Percentiles rank a stretch among this genome's conserved stretches.
Conservation (phyloP, 2,797 vertebrate genomes). For the Picus viridis region DNA sequence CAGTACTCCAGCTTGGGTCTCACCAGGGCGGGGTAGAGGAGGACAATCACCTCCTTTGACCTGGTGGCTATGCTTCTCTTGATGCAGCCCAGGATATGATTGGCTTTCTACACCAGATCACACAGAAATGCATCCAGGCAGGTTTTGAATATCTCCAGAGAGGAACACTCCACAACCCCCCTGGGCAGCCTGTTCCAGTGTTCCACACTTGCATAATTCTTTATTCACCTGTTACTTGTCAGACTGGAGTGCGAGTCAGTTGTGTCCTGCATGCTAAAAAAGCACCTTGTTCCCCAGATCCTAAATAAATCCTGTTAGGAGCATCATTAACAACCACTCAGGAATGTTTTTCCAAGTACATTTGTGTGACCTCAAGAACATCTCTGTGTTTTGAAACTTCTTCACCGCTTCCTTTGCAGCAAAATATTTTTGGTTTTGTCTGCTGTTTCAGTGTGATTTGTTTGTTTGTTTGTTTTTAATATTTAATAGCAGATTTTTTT, state of each 20-base stretch:
- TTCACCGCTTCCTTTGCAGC: conserved; percentile 26
- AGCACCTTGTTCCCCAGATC: conserved; percentile 28
- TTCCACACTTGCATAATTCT: background rate
- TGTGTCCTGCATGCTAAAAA: conserved; percentile 20
- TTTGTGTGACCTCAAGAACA: conserved; percentile 49
- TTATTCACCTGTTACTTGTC: background rate
- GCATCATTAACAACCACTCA: conserved; percentile 39
- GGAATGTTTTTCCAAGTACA: conserved; percentile 53
- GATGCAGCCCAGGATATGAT: too few species aligned
- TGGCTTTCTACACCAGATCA: too few species aligned
- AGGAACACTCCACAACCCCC: too few species aligned
- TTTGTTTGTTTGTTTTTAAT: background rate
- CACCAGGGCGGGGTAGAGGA: too few species aligned
- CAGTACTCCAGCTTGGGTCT: too few species aligned
- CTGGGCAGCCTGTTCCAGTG: too few species aligned
- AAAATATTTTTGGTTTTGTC: conserved; percentile 20
- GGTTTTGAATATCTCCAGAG: too few species aligned
- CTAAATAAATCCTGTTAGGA: conserved; percentile 29
- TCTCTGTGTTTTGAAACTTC: conserved; percentile 34
- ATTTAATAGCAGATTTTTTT: background rate
- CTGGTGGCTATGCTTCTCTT: too few species aligned
- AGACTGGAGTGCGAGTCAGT: background rate
- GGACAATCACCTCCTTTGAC: too few species aligned
- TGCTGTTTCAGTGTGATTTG: background rate
- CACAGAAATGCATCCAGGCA: too few species aligned